These are phyloP conservation scores for Daboia siamensis DNA, from an alignment of 2,113 vertebrate species.

Conservation along the genomic window DNA sequence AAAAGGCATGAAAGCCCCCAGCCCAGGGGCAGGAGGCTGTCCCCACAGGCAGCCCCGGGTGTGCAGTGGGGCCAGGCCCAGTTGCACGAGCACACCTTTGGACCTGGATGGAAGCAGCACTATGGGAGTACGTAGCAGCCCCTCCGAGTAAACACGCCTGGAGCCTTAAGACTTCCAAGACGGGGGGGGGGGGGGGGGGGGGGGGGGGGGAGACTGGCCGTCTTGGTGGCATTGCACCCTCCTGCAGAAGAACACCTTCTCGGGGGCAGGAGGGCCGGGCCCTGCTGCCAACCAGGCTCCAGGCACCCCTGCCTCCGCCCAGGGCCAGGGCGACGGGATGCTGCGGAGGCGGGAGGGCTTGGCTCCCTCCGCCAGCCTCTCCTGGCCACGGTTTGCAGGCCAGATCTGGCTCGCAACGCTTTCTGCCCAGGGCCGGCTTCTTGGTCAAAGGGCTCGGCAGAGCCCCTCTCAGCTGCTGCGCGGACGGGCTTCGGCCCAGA, in stretches of 20 bases:
- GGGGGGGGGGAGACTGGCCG: rapidly evolving
- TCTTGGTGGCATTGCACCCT: background rate
- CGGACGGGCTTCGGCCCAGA: background rate
- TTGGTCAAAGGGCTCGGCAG: background rate
- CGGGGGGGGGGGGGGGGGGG: rapidly evolving
- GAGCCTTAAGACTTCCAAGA: background rate
- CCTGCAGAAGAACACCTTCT: background rate
- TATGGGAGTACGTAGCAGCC: background rate
- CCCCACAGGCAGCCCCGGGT: background rate
- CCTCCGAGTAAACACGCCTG: background rate
- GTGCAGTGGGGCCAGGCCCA: background rate
- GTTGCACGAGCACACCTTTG: background rate
- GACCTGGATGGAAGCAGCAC: background rate
- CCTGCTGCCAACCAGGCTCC: too few relatives aligned
- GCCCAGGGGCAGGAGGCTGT: background rate
- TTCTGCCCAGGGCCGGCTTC: background rate
- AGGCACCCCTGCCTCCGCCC: background rate
- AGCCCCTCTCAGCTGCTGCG: background rate
- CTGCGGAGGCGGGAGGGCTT: background rate
- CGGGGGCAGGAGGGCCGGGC: too few relatives aligned
- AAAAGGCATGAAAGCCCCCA: background rate
- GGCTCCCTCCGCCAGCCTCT: too few relatives aligned
- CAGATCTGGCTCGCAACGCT: rapidly evolving
- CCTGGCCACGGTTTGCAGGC: background rate
- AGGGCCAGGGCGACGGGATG: background rate